Evolutionary conservation across 2,797 vertebrate genomes (phyloP).

Genomic region (Acomys russatus): DNA sequence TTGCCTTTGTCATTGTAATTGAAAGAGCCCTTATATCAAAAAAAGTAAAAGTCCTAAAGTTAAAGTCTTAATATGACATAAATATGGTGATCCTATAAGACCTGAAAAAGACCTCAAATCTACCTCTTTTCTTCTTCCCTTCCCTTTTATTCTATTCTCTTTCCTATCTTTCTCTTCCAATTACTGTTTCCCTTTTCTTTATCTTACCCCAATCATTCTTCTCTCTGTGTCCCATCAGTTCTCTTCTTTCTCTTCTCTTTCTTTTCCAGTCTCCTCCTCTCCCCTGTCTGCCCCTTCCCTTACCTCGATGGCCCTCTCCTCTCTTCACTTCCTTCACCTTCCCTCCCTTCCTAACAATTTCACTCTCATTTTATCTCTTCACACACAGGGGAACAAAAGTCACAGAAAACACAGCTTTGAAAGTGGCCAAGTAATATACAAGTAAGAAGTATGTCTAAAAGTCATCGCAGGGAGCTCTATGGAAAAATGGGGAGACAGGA

Average conservation of each 20-base stretch:
- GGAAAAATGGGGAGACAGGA: too few relatives aligned
- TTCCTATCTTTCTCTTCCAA: too few relatives aligned
- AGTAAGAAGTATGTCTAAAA: not conserved
- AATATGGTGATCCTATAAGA: not conserved
- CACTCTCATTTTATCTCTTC: not conserved
- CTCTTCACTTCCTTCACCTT: not conserved
- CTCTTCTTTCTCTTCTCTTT: not conserved
- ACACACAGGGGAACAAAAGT: not conserved
- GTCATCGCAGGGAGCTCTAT: too few relatives aligned
- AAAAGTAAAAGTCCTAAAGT: not conserved
- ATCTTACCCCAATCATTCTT: not conserved
- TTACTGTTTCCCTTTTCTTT: rapidly evolving
- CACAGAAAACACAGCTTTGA: not conserved
- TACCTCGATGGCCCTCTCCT: not conserved
- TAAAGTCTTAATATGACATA: not conserved
- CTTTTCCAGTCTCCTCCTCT: not conserved
- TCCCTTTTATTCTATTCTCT: not conserved
- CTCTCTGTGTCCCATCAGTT: not conserved
- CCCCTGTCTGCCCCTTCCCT: rapidly evolving
- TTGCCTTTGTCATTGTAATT: not conserved
- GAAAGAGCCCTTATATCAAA: not conserved
- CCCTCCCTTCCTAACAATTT: not conserved
- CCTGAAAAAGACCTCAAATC: not conserved
- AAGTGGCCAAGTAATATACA: not conserved
- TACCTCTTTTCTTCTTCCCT: not conserved